Conservation (phyloP, 2,113 vertebrate genomes). For the Baryphthengus martii region DNA sequence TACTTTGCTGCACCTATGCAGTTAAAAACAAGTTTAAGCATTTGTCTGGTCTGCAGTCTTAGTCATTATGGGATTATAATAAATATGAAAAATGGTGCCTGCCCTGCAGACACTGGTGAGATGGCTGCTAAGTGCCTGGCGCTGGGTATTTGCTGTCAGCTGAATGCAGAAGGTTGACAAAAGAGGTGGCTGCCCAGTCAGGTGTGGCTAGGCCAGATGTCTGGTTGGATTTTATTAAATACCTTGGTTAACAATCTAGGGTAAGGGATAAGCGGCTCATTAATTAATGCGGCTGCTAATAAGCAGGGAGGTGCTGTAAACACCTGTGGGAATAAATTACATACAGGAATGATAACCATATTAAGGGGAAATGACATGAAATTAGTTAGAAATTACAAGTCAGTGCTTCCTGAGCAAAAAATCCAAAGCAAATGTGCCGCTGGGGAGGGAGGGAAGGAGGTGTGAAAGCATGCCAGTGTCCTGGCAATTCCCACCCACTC, state of each 20-base stretch:
- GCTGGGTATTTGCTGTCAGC: not conserved
- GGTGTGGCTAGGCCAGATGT: not conserved
- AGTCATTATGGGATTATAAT: not conserved
- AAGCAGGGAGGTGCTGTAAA: not conserved
- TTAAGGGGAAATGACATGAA: not conserved
- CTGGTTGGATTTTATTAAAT: slow-evolving; percentile 5
- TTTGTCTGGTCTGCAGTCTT: not conserved
- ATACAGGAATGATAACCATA: not conserved
- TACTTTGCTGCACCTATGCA: not conserved
- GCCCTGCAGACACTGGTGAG: not conserved
- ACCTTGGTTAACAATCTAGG: not conserved
- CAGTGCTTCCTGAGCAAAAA: not conserved
- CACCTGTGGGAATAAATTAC: not conserved
- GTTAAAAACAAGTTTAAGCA: not conserved
- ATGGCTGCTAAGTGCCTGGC: not conserved
- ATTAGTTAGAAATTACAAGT: slow-evolving; percentile 9
- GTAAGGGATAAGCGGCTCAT: not conserved
- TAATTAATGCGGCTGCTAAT: slow-evolving; percentile 9
- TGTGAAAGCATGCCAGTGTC: not conserved
- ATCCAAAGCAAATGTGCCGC: accelerated
- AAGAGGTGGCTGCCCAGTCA: not conserved
- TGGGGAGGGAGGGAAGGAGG: not conserved
- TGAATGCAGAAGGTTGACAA: not conserved
- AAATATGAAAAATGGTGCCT: not conserved
- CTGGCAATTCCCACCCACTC: not conserved